Conservation (phyloP, 2,797 vertebrate species). For the Anas flavirostris region DNA sequence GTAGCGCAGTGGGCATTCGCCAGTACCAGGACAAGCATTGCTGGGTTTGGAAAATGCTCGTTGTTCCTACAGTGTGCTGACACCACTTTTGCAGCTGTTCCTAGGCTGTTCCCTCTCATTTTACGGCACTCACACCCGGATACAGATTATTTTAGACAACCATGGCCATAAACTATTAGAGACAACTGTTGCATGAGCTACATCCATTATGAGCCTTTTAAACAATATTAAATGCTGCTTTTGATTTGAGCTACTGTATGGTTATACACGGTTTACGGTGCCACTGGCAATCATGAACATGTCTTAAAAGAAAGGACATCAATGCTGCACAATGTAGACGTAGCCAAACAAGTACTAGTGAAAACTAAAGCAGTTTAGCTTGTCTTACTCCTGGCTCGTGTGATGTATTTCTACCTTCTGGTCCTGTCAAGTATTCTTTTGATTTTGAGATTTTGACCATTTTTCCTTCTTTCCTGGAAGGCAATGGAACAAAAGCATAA, state of each 20-base stretch:
- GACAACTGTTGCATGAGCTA: neutral
- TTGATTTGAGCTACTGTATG: neutral
- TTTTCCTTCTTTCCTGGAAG: neutral
- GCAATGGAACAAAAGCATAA: neutral
- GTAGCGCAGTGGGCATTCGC: neutral
- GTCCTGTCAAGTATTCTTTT: neutral
- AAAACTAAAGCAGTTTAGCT: neutral
- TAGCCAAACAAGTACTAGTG: neutral
- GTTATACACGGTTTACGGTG: neutral
- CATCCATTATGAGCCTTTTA: neutral
- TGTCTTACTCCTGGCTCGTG: neutral
- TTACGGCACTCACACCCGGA: neutral
- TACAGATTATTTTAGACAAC: neutral
- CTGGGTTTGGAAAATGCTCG: fast-evolving
- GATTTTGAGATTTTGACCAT: neutral
- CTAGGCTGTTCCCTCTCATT: neutral
- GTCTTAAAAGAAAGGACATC: neutral
- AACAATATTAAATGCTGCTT: neutral
- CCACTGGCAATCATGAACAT: neutral
- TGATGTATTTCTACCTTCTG: neutral
- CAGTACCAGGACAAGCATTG: neutral
- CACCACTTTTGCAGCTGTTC: neutral
- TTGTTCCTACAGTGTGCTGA: neutral
- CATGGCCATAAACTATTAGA: fast-evolving
- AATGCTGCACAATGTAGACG: neutral